Evolutionary conservation across 2,113 vertebrate genomes (phyloP).

Genomic region (Dicentrarchus labrax): DNA sequence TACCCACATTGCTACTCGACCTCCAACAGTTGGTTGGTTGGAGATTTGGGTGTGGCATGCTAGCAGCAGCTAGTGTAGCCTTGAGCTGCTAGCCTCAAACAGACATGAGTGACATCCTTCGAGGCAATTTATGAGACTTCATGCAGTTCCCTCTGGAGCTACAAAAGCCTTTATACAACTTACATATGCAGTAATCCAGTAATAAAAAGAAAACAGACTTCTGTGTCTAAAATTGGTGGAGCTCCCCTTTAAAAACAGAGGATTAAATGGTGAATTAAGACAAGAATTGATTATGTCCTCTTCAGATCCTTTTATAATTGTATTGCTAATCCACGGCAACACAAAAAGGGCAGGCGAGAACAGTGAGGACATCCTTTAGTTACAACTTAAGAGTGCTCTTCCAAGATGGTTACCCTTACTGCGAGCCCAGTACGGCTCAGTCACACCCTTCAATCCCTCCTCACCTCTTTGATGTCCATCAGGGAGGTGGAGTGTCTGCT

Average conservation of each 20-base stretch:
- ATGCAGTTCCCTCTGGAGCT: too few relatives aligned
- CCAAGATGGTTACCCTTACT: not conserved
- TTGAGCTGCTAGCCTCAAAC: too few relatives aligned
- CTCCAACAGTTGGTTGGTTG: not conserved
- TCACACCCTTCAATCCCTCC: conserved; percentile 9
- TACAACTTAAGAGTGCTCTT: not conserved
- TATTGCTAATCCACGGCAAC: not conserved
- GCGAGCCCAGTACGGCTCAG: not conserved
- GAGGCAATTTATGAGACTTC: too few relatives aligned
- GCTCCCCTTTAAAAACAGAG: not conserved
- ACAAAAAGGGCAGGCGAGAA: not conserved
- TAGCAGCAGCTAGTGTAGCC: not conserved
- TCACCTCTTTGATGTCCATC: conserved; percentile 92
- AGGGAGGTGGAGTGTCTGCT: conserved; percentile 85
- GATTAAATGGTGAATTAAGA: not conserved
- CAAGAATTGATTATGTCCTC: not conserved
- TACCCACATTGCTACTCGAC: not conserved
- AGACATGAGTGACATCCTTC: too few relatives aligned
- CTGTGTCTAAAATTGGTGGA: not conserved
- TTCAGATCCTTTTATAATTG: not conserved
- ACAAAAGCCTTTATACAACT: too few relatives aligned
- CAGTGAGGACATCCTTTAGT: not conserved
- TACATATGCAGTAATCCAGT: too few relatives aligned
- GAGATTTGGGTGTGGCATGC: not conserved
- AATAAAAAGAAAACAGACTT: not conserved